A percentile compares a stretch with the other conserved stretches of the same genome.
These are phyloP conservation scores for Catocala fraxini DNA, from an alignment of 2,888 invertebrate genomes.

Conservation along the genomic window DNA sequence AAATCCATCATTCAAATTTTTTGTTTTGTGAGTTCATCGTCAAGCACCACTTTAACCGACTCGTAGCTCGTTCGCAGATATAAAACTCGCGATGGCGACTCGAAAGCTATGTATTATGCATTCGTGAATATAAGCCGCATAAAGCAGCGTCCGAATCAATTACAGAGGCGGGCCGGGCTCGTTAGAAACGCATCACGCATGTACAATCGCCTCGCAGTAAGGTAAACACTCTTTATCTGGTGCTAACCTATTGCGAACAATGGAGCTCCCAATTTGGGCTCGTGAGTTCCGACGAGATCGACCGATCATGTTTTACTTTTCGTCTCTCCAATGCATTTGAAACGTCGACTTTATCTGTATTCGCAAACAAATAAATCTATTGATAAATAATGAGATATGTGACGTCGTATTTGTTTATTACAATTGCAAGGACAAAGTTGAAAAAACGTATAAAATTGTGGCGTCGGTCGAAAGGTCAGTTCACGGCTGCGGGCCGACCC, in stretches of 20 bases:
- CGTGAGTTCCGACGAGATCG: conserved; percentile 64
- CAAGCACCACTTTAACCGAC: conserved; percentile 54
- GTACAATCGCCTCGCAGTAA: conserved; percentile 80
- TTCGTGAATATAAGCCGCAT: conserved; percentile 85
- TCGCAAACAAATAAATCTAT: conserved; percentile 44
- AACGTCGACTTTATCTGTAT: conserved; percentile 40
- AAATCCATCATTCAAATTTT: conserved; percentile 57
- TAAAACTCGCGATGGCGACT: conserved; percentile 66
- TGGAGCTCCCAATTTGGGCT: conserved; percentile 81
- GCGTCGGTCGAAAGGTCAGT: conserved; percentile 68
- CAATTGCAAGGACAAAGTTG: conserved; percentile 51
- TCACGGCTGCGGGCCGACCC: conserved; percentile 73
- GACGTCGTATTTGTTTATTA: conserved; percentile 22
- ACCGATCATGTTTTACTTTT: conserved; percentile 61
- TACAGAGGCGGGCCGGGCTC: conserved; percentile 78
- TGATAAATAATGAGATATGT: conserved; percentile 37
- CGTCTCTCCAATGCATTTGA: conserved; percentile 41
- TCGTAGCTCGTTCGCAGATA: conserved; percentile 60
- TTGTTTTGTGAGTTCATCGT: conserved; percentile 64
- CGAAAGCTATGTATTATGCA: conserved; percentile 84
- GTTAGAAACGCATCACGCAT: conserved; percentile 88
- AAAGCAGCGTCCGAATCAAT: conserved; percentile 85
- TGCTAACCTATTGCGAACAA: conserved; percentile 81
- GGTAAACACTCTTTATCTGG: conserved; percentile 82
- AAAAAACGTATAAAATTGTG: conserved; percentile 57